phyloP scores from a whole-genome alignment of 1,140 invertebrate genomes.

The Holotrichia oblita region DNA sequence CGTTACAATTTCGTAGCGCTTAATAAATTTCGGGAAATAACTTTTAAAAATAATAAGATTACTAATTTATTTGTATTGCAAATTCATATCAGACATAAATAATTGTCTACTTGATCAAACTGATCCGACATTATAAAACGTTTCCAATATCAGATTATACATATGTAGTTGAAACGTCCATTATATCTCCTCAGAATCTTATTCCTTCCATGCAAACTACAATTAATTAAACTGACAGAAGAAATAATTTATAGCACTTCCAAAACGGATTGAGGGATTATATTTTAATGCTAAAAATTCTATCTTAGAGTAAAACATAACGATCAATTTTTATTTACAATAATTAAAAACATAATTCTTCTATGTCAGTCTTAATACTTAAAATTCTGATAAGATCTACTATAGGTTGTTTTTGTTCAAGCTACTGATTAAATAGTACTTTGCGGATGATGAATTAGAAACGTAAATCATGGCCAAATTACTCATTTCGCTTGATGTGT shows the following conservation, averaged over 20 bases:
- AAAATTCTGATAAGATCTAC: not conserved
- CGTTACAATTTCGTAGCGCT: no score
- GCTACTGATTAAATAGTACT: not conserved
- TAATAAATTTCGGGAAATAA: no score
- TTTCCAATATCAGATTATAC: no score
- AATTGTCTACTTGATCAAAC: no score
- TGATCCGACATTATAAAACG: no score
- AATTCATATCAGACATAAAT: no score
- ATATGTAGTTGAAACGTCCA: no score
- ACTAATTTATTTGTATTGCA: no score
- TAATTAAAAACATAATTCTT: not conserved
- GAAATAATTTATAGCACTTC: not conserved
- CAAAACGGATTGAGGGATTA: not conserved
- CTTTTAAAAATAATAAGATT: no score
- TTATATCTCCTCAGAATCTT: no score
- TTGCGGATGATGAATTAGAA: not conserved
- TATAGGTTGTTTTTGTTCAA: not conserved
- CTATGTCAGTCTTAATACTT: conserved; percentile 11
- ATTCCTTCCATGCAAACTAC: no score
- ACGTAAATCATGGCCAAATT: not conserved
- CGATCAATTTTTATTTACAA: conserved; percentile 9
- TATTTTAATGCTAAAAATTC: not conserved
- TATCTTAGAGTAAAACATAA: not conserved
- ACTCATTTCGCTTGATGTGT: not conserved
- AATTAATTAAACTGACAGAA: no score